Conservation (phyloP, 2,888 invertebrate genomes). For the Epiblema foenella region DNA sequence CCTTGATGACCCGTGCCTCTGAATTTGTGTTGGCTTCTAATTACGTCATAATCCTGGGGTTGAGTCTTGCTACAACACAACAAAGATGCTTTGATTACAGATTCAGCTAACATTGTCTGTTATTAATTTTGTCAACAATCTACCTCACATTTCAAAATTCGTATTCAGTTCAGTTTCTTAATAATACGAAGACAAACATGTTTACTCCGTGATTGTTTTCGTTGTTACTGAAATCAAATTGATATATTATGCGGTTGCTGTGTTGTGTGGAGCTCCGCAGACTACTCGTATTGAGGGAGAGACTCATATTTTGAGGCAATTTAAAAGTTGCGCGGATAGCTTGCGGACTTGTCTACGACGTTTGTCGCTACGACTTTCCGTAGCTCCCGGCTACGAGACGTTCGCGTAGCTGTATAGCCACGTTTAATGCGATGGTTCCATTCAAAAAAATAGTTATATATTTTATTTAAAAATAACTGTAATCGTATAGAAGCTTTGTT, state of each 20-base stretch:
- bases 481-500: neutral
- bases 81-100: slow-evolving; percentile 50
- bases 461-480: neutral
- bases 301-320: slow-evolving; percentile 62
- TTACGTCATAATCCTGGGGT: slow-evolving; percentile 51
- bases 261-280: slow-evolving; percentile 58
- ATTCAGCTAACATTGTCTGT: slow-evolving; percentile 36
- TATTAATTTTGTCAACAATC: slow-evolving; percentile 30
- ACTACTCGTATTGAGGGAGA: slow-evolving; percentile 46
- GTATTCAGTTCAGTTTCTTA: slow-evolving; percentile 53
- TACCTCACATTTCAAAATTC: slow-evolving; percentile 45
- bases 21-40: slow-evolving; percentile 53
- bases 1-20: slow-evolving; percentile 50
- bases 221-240: slow-evolving; percentile 59
- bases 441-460: neutral
- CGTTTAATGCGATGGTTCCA: neutral
- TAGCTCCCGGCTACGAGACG: slow-evolving; percentile 41
- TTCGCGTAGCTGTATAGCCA: slow-evolving; percentile 10
- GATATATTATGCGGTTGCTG: slow-evolving; percentile 58
- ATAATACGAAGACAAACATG: slow-evolving; percentile 67
- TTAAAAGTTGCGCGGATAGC: slow-evolving; percentile 59
- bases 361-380: slow-evolving; percentile 51
- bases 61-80: slow-evolving; percentile 48
- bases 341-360: slow-evolving; percentile 49
- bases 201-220: slow-evolving; percentile 64